These are phyloP conservation scores for Hydroisotoma schaefferi DNA, from an alignment of 2,888 invertebrate species.

Conservation along the genomic window DNA sequence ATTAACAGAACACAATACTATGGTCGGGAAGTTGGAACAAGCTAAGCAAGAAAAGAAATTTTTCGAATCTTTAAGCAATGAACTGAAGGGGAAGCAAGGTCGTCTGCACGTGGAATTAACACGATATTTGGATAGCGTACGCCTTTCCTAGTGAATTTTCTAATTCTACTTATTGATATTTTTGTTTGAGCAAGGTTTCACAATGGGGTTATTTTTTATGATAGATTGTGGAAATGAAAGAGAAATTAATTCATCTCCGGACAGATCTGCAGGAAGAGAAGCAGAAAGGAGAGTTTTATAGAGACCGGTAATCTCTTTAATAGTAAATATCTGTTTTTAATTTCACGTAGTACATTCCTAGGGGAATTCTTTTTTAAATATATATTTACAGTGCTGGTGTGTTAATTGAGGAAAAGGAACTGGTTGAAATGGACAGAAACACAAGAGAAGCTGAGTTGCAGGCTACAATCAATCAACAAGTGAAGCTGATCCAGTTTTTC, in stretches of 20 bases:
- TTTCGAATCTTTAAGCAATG: not conserved
- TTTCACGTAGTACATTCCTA: not conserved
- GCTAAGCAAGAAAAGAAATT: slow-evolving; percentile 2
- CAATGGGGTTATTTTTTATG: not conserved
- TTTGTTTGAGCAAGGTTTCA: too few species aligned
- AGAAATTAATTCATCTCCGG: slow-evolving; percentile 14
- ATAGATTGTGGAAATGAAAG: slow-evolving; percentile 17
- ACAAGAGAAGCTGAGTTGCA: slow-evolving; percentile 52
- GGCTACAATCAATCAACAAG: slow-evolving; percentile 58
- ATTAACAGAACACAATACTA: not conserved
- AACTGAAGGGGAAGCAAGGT: not conserved
- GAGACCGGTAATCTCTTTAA: slow-evolving; percentile 3
- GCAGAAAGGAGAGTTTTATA: slow-evolving; percentile 12
- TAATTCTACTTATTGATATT: not conserved
- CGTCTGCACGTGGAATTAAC: slow-evolving; percentile 4
- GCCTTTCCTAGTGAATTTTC: not conserved
- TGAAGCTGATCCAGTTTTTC: slow-evolving; percentile 58
- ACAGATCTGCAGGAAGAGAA: slow-evolving; percentile 7
- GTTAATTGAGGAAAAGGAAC: slow-evolving; percentile 1
- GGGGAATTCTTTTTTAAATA: not conserved
- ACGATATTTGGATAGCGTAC: slow-evolving; percentile 6
- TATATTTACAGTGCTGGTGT: not conserved
- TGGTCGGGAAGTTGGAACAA: not conserved
- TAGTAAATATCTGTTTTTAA: not conserved
- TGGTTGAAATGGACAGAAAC: not conserved